phyloP scores from a whole-genome alignment of 2,888 invertebrate species.

The Halocaridina rubra region DNA sequence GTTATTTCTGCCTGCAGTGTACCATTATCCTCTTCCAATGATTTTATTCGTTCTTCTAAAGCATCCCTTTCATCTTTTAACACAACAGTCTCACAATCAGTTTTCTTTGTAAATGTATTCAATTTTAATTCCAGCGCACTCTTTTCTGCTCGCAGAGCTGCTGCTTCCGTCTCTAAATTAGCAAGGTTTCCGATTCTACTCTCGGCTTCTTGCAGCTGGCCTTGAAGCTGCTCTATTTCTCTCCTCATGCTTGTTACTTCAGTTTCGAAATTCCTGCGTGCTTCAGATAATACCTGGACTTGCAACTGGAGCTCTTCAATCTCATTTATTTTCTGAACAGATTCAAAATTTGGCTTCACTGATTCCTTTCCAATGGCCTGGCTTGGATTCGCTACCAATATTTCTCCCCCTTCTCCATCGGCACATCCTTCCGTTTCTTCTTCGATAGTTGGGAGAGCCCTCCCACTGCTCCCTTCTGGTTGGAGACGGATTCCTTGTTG shows the following conservation, averaged over 20 bases:
- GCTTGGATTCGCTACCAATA: neutral
- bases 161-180: conserved; percentile 44
- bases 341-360: neutral
- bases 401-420: conserved; percentile 23
- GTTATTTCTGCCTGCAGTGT: conserved; percentile 15
- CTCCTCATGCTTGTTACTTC: conserved; percentile 20
- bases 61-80: conserved; percentile 30
- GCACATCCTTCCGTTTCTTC: conserved; percentile 46
- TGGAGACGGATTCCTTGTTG: conserved; percentile 43
- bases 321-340: neutral
- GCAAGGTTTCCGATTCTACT: conserved; percentile 34
- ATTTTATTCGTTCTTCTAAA: neutral
- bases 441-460: conserved; percentile 54
- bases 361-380: neutral
- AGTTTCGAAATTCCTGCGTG: conserved; percentile 29
- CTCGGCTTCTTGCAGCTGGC: conserved; percentile 14
- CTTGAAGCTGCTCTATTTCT: conserved; percentile 17
- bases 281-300: conserved; percentile 43
- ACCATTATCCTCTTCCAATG: neutral
- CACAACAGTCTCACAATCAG: conserved; percentile 22
- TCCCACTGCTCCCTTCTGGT: conserved; percentile 52
- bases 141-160: conserved; percentile 20
- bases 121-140: conserved; percentile 13
- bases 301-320: conserved; percentile 27
- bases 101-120: conserved; percentile 10